phyloP scores from a whole-genome alignment of 2,888 invertebrate species.

The Hololepta plana region DNA sequence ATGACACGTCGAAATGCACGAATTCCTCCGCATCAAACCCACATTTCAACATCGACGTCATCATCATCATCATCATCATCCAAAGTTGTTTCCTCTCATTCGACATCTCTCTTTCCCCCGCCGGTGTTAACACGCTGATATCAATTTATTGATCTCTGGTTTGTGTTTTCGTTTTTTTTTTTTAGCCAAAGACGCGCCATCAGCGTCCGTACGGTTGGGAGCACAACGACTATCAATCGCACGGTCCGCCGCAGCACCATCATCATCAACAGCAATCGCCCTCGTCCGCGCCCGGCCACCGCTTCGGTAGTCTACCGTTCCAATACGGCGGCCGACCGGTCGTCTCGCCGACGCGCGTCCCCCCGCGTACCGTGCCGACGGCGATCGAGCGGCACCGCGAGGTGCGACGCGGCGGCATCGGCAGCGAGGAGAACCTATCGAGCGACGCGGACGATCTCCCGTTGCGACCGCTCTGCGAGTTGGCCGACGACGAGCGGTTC shows the following conservation, averaged over 20 bases:
- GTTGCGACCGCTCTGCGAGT: constrained; percentile 22
- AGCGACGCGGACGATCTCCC: constrained; percentile 22
- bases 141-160: too few species aligned
- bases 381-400: constrained; percentile 64
- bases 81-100: too few species aligned
- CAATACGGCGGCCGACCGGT: constrained; percentile 39
- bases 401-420: constrained; percentile 49
- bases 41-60: too few species aligned
- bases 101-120: too few species aligned
- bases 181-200: constrained; percentile 57
- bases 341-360: constrained; percentile 34
- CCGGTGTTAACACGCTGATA: too few species aligned
- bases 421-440: constrained; percentile 24
- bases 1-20: too few species aligned
- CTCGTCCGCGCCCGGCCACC: constrained; percentile 39
- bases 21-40: too few species aligned
- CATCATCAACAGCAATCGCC: constrained; percentile 26
- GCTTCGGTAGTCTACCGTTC: constrained; percentile 51
- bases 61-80: too few species aligned
- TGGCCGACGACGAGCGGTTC: constrained; percentile 44
- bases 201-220: constrained; percentile 62
- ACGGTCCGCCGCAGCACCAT: neutral
- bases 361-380: constrained; percentile 51
- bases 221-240: too few species aligned
- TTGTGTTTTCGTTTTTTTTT: too few species aligned